Evolutionary conservation across 1,140 invertebrate species (phyloP).

Genomic region (Pteromalus puparum): DNA sequence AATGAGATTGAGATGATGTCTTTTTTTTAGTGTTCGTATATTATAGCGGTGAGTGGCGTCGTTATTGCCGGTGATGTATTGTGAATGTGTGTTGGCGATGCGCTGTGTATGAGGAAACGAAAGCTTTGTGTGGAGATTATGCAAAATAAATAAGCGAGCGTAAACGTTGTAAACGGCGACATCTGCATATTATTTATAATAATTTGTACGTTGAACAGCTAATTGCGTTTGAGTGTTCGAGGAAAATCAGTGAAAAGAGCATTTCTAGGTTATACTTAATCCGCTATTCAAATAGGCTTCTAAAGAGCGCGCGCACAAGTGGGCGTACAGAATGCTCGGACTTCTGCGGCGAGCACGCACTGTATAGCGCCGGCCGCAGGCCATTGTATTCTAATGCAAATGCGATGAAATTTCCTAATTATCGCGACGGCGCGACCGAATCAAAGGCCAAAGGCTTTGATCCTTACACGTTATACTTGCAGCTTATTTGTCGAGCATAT

Average conservation of each 20-base stretch:
- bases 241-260: background rate
- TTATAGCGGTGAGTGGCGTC: background rate
- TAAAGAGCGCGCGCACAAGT: constrained; percentile 6
- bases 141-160: background rate
- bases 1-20: background rate
- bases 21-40: background rate
- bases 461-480: background rate
- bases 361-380: background rate
- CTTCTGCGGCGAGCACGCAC: background rate
- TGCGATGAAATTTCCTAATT: constrained; percentile 16
- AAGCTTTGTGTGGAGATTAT: background rate
- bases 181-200: background rate
- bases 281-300: background rate
- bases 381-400: constrained; percentile 31
- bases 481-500: too few relatives aligned
- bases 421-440: background rate
- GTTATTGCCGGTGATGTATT: background rate
- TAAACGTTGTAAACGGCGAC: background rate
- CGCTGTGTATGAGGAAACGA: too few relatives aligned
- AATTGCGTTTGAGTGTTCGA: background rate
- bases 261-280: constrained; percentile 21
- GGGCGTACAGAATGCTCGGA: constrained; percentile 19
- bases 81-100: background rate
- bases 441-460: background rate
- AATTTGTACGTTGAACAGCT: background rate